A percentile compares a stretch with the other conserved stretches of the same genome.
Evolutionary conservation across 2,797 vertebrate species (phyloP).

Genomic region (Sus cebifrons): DNA sequence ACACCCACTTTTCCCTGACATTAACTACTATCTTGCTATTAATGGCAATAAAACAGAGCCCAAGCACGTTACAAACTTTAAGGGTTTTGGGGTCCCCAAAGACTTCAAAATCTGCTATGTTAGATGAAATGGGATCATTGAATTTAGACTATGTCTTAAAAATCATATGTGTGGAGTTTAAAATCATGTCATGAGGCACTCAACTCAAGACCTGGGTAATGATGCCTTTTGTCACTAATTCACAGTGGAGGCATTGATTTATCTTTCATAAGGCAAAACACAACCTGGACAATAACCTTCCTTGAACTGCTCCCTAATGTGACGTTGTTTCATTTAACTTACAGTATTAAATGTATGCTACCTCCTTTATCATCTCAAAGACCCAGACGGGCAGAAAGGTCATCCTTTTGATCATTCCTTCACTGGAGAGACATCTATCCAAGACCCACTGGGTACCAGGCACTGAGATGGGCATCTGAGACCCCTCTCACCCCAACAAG

Average conservation of each 20-base stretch:
- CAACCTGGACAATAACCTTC: constrained; percentile 39
- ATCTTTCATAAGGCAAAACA: constrained; percentile 59
- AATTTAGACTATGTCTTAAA: constrained; percentile 33
- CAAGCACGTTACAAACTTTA: constrained; percentile 33
- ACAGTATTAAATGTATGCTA: not conserved
- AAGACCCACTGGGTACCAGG: not conserved
- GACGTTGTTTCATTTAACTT: constrained; percentile 16
- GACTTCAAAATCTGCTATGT: constrained; percentile 30
- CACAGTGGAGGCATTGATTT: constrained; percentile 54
- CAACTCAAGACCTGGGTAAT: constrained; percentile 43
- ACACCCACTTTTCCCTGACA: constrained; percentile 40
- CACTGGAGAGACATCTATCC: not conserved
- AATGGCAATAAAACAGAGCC: not conserved
- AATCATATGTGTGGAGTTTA: constrained; percentile 45
- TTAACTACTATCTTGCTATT: not conserved
- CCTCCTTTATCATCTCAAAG: not conserved
- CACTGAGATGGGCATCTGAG: not conserved
- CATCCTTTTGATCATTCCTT: not conserved
- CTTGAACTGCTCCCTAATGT: not conserved
- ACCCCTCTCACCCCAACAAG: not conserved
- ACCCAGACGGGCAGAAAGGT: not conserved
- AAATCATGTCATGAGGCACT: constrained; percentile 46
- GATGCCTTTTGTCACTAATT: constrained; percentile 74
- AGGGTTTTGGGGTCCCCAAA: constrained; percentile 18
- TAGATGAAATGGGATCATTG: constrained; percentile 60